Evolutionary conservation across 2,113 vertebrate genomes (phyloP).

Genomic region (Dinomys branickii): DNA sequence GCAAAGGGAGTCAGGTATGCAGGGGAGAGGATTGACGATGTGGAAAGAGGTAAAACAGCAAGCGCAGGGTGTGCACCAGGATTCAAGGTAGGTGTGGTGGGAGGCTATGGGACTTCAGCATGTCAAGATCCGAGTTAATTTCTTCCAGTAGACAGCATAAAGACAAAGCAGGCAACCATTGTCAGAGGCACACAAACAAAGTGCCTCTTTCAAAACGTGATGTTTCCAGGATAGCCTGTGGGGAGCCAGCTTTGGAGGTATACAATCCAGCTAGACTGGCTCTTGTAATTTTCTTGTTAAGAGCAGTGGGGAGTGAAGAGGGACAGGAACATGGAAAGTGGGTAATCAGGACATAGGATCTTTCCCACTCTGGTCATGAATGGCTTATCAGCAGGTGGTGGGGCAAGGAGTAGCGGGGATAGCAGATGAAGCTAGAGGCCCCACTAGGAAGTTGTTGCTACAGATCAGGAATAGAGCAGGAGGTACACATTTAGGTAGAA

Average conservation of each 20-base stretch:
- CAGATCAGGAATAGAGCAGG: background rate
- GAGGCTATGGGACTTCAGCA: background rate
- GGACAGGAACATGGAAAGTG: fast-evolving
- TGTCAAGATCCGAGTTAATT: background rate
- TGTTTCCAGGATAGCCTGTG: background rate
- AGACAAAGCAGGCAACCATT: background rate
- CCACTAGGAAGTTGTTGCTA: fast-evolving
- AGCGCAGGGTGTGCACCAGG: background rate
- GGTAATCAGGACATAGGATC: too few species aligned
- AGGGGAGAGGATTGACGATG: background rate
- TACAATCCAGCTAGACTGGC: background rate
- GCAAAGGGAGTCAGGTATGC: background rate
- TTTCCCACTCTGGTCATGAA: fast-evolving
- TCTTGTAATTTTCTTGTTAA: background rate
- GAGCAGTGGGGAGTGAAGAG: fast-evolving
- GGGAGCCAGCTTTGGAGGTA: background rate
- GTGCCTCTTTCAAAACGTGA: background rate
- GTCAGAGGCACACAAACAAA: background rate
- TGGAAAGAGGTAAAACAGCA: background rate
- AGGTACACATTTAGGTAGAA: fast-evolving
- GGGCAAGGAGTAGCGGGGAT: background rate
- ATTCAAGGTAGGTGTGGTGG: fast-evolving
- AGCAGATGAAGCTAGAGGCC: background rate
- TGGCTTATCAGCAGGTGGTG: background rate
- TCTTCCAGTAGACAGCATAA: background rate